These are phyloP conservation scores for Coelopa pilipes DNA, from an alignment of 2,888 invertebrate genomes.

Conservation along the genomic window DNA sequence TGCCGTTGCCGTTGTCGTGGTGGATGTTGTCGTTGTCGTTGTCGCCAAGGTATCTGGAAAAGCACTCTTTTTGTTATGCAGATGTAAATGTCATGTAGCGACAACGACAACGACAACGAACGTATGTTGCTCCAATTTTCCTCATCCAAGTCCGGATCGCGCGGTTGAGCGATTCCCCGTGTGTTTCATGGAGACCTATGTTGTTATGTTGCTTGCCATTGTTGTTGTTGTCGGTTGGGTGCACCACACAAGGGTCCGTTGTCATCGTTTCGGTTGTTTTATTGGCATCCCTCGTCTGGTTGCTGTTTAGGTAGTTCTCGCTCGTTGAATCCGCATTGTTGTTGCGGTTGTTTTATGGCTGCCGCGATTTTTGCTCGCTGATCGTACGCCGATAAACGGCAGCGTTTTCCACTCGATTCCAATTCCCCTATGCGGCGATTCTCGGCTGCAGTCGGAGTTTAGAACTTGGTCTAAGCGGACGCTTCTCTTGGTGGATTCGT, in stretches of 20 bases:
- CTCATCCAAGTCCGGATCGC: constrained; percentile 11
- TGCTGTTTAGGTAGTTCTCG: constrained; percentile 10
- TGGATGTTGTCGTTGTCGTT: too few species aligned
- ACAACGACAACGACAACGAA: too few species aligned
- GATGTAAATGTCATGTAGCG: constrained; percentile 39
- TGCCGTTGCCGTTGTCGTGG: neutral
- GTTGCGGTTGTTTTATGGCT: constrained; percentile 37
- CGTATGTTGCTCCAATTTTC: constrained; percentile 20
- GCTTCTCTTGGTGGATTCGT: neutral
- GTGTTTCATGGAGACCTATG: constrained; percentile 14
- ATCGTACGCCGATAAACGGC: constrained; percentile 37
- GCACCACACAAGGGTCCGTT: constrained; percentile 39
- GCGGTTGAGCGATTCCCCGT: constrained; percentile 41
- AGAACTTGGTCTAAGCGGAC: constrained; percentile 37
- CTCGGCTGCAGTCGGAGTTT: constrained; percentile 37
- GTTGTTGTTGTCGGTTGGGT: constrained; percentile 27
- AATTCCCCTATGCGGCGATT: constrained; percentile 17
- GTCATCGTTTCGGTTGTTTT: constrained; percentile 32
- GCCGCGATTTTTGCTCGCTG: constrained; percentile 29
- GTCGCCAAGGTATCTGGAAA: constrained; percentile 33
- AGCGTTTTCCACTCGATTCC: constrained; percentile 36
- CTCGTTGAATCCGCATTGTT: too few species aligned
- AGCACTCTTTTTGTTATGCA: constrained; percentile 40
- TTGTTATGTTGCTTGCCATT: neutral
- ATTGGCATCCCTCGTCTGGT: constrained; percentile 9